These are phyloP conservation scores for Emmelina monodactyla DNA, from an alignment of 2,888 invertebrate genomes.

Conservation along the genomic window DNA sequence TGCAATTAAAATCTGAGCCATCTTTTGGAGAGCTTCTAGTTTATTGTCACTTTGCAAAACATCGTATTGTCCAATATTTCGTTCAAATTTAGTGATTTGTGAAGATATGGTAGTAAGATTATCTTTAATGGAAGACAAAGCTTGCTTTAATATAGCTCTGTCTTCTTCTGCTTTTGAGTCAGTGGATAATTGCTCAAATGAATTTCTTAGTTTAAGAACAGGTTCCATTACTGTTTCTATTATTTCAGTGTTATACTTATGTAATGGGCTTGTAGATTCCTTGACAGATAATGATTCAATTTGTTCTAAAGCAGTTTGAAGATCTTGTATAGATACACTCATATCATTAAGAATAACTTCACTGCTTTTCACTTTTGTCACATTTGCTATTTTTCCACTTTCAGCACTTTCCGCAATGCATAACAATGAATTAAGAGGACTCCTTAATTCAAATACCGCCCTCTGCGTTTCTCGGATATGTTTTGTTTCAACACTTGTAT, in stretches of 20 bases:
- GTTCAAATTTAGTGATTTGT: slow-evolving; percentile 34
- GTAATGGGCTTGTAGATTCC: slow-evolving; percentile 43
- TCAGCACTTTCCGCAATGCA: slow-evolving; percentile 39
- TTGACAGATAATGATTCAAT: slow-evolving; percentile 60
- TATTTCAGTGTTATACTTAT: slow-evolving; percentile 65
- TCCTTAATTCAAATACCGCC: slow-evolving; percentile 43
- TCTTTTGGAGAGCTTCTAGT: slow-evolving; percentile 45
- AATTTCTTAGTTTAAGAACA: slow-evolving; percentile 68
- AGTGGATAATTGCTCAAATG: slow-evolving; percentile 54
- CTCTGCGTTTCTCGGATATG: slow-evolving; percentile 50
- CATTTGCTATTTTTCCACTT: slow-evolving; percentile 23
- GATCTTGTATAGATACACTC: slow-evolving; percentile 54
- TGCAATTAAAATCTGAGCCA: slow-evolving; percentile 50
- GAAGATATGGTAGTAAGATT: slow-evolving; percentile 39
- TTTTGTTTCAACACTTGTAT: slow-evolving; percentile 32
- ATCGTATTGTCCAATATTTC: slow-evolving; percentile 39
- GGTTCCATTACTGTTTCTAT: slow-evolving; percentile 71
- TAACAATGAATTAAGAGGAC: slow-evolving; percentile 38
- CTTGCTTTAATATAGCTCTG: slow-evolving; percentile 30
- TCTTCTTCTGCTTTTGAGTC: slow-evolving; percentile 31
- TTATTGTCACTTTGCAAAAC: slow-evolving; percentile 51
- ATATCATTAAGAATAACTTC: slow-evolving; percentile 48
- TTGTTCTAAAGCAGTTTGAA: slow-evolving; percentile 52
- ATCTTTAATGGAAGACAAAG: slow-evolving; percentile 33
- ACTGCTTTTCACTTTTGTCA: slow-evolving; percentile 29